Evolutionary conservation across 2,113 vertebrate genomes (phyloP).

Genomic region (Hippocampus zosterae): DNA sequence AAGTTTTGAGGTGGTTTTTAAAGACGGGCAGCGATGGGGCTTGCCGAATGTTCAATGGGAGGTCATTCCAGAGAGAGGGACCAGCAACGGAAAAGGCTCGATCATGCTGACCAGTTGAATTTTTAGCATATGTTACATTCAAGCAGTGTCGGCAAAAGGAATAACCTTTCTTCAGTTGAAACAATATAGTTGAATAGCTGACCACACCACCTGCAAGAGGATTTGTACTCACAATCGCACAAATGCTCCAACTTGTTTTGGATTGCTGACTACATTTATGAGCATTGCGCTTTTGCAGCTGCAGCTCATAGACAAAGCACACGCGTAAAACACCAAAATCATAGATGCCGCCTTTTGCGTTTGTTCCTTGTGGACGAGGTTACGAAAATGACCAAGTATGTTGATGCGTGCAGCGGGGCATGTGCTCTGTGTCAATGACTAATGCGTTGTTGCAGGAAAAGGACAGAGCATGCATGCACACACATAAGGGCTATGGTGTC

Average conservation of each 20-base stretch:
- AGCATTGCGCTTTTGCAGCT: slow-evolving; percentile 10
- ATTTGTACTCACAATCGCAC: slow-evolving; percentile 42
- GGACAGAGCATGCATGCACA: slow-evolving; percentile 20
- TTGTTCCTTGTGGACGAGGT: slow-evolving; percentile 46
- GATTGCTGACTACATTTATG: slow-evolving; percentile 39
- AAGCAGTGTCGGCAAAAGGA: slow-evolving; percentile 22
- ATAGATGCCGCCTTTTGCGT: slow-evolving; percentile 33
- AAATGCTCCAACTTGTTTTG: slow-evolving; percentile 19
- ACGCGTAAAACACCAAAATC: slow-evolving; percentile 15
- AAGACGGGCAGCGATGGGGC: too few relatives aligned
- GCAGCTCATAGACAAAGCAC: slow-evolving; percentile 19
- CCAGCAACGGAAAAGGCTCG: too few relatives aligned
- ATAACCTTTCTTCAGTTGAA: slow-evolving; percentile 20
- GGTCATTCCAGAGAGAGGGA: too few relatives aligned
- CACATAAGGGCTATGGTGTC: slow-evolving; percentile 68
- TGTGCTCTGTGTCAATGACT: slow-evolving; percentile 34
- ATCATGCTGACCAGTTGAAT: neutral
- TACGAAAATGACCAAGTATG: slow-evolving; percentile 33
- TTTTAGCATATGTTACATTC: slow-evolving; percentile 29
- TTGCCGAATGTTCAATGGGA: too few relatives aligned
- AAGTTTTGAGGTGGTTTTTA: too few relatives aligned
- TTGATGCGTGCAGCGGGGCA: slow-evolving; percentile 38
- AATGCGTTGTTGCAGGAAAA: slow-evolving; percentile 39
- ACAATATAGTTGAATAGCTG: slow-evolving; percentile 34
- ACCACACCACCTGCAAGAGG: slow-evolving; percentile 21